Evolutionary conservation across 2,888 invertebrate species (phyloP).

Genomic region (Xestia c-nigrum): DNA sequence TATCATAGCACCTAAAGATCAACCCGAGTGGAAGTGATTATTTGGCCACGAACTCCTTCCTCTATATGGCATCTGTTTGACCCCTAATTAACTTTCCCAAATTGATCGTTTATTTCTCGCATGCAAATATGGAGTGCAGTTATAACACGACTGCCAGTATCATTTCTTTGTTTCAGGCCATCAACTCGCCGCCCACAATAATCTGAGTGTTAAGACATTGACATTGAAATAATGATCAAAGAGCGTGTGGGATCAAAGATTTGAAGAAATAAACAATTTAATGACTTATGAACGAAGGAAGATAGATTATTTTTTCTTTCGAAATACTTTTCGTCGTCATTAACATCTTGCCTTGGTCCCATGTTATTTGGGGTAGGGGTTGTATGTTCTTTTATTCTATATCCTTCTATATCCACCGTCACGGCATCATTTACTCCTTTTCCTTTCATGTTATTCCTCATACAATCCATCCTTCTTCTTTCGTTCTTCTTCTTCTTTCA

Average conservation of each 20-base stretch:
- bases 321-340: not conserved
- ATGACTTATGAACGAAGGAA: conserved; percentile 10
- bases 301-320: conserved; percentile 1
- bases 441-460: not conserved
- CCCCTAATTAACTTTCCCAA: not conserved
- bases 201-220: conserved; percentile 29
- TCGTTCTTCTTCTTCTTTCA: too few species aligned
- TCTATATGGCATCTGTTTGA: too few species aligned
- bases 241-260: conserved; percentile 34
- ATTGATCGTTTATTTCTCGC: not conserved
- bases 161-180: conserved; percentile 43
- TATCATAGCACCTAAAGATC: not conserved
- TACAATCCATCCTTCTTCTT: not conserved
- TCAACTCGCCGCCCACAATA: conserved; percentile 41
- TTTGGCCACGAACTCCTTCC: not conserved
- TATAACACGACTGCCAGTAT: conserved; percentile 6
- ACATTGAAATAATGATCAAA: conserved; percentile 45
- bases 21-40: not conserved
- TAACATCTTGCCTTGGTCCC: too few species aligned
- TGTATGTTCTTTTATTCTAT: not conserved
- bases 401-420: not conserved
- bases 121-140: not conserved
- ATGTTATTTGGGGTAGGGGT: not conserved
- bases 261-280: conserved; percentile 41
- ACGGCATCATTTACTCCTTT: not conserved